Evolutionary conservation across 30 jellyfish, hydroid and myxozoan genomes (phyloP).

Genomic region (Nemopilema nomurai): DNA sequence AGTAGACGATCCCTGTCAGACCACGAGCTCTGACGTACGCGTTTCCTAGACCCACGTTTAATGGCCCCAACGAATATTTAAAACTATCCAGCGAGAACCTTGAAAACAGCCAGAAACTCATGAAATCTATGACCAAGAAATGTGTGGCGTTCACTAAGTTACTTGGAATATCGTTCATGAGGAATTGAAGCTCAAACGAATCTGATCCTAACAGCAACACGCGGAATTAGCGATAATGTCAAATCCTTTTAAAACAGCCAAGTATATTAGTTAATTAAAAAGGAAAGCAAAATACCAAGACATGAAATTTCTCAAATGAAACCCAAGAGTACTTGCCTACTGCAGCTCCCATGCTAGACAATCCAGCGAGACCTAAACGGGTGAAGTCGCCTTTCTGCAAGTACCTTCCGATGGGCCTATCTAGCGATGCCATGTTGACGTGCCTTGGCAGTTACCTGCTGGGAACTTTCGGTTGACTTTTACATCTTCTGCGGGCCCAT

Average conservation of each 20-base stretch:
- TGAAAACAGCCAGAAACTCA: too few relatives aligned
- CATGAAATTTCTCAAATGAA: background rate
- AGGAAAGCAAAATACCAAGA: background rate
- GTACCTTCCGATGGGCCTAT: background rate
- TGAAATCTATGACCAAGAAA: too few relatives aligned
- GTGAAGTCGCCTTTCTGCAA: conserved; percentile 18
- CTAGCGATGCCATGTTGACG: conserved; percentile 5
- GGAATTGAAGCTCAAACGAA: background rate
- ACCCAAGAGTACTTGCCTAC: conserved; percentile 21
- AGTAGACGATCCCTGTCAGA: too few relatives aligned
- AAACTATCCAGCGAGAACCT: too few relatives aligned
- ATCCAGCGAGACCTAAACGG: conserved; percentile 34
- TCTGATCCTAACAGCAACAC: too few relatives aligned
- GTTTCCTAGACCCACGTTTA: too few relatives aligned
- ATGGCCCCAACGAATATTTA: too few relatives aligned
- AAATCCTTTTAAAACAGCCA: too few relatives aligned
- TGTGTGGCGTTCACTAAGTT: too few relatives aligned
- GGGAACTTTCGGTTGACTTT: background rate
- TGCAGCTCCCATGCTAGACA: conserved; percentile 56
- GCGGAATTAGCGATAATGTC: too few relatives aligned
- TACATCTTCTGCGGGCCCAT: background rate
- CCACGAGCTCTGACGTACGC: too few relatives aligned
- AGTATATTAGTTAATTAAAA: too few relatives aligned
- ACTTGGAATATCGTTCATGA: background rate
- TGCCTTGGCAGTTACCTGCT: background rate